Percentiles rank a stretch among this genome's conserved stretches.
Evolutionary conservation across 2,113 vertebrate species (phyloP).

Genomic region (Mastomys coucha): DNA sequence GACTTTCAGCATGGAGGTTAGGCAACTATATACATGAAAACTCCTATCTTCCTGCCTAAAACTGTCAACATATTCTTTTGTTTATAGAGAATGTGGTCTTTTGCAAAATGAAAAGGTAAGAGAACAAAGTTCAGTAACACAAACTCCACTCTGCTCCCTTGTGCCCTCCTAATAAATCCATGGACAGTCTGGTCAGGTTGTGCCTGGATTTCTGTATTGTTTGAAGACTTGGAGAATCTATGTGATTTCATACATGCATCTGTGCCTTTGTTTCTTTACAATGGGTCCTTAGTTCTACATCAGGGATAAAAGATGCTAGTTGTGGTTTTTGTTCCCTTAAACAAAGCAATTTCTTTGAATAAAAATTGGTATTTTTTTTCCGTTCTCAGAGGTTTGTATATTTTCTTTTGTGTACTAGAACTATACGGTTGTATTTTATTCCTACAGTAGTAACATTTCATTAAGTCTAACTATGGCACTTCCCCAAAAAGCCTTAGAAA

Average conservation of each 20-base stretch:
- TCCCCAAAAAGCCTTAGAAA: constrained; percentile 84
- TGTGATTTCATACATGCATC: constrained; percentile 77
- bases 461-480: constrained; percentile 81
- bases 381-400: constrained; percentile 86
- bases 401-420: constrained; percentile 76
- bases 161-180: constrained; percentile 90
- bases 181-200: constrained; percentile 87
- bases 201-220: constrained; percentile 89
- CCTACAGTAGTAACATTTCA: constrained; percentile 59
- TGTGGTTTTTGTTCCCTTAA: constrained; percentile 64
- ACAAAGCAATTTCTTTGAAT: constrained; percentile 80
- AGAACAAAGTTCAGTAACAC: constrained; percentile 98
- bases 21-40: constrained; percentile 97
- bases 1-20: constrained; percentile 99
- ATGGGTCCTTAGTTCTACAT: constrained; percentile 74
- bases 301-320: constrained; percentile 75
- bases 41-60: constrained; percentile 99
- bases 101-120: constrained; percentile 99
- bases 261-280: constrained; percentile 77
- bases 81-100: constrained; percentile 99
- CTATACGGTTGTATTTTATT: constrained; percentile 71
- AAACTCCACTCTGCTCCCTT: constrained; percentile 94
- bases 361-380: constrained; percentile 80
- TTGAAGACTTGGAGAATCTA: constrained; percentile 86
- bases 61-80: constrained; percentile 99